Base-by-base conservation (phyloP, 1,140 invertebrate genomes). In the Eueides isabella region DNA sequence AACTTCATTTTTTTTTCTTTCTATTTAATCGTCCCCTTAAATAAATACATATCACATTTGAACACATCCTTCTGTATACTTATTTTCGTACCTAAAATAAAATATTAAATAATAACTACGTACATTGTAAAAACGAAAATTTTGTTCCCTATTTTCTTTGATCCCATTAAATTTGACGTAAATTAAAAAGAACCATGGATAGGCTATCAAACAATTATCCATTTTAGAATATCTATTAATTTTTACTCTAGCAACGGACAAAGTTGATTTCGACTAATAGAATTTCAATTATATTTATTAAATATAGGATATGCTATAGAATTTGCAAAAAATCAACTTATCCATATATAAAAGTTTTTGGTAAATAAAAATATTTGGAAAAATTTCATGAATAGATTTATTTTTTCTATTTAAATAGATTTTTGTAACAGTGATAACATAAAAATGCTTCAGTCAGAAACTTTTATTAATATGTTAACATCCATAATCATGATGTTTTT, bases 41-140 rank as follows among this genome's bases (percentile, higher is more conserved):
- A 90, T 85, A 90, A 89, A 91, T 89, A 90, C 83, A 90, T 91
- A 92, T 92, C 91, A 92, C 88, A 92, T 88, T 90, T 92, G 91
- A 92, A 92, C 91, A 92, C 89, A 91, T 90, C 82, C 85, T 86
- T 90, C 85, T 80, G 78, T 84, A 84, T 55, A 55, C 48, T 55
- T 85, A 83, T 85, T 86, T 88, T 86, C 78, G 85, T 83, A 82
- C 79, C 83, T 85, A 86, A 87, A 85, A 79, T 82, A 87, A 86
- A 85, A 84, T 55, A 77, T 77, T 84, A 84, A 82, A 80, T 79
- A 83, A 76, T 80, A 77, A 81, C 76, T 82, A 80, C 72, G 78
- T 68, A 74, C 79, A 81, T 80, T 67, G 16, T 48, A 6, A 48
- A 48, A 23, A 44, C 9, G n/a, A 44, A 55, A 55, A 81, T 80